These are phyloP conservation scores for Ephestia elutella DNA, from an alignment of 1,140 invertebrate species.

Conservation along the genomic window DNA sequence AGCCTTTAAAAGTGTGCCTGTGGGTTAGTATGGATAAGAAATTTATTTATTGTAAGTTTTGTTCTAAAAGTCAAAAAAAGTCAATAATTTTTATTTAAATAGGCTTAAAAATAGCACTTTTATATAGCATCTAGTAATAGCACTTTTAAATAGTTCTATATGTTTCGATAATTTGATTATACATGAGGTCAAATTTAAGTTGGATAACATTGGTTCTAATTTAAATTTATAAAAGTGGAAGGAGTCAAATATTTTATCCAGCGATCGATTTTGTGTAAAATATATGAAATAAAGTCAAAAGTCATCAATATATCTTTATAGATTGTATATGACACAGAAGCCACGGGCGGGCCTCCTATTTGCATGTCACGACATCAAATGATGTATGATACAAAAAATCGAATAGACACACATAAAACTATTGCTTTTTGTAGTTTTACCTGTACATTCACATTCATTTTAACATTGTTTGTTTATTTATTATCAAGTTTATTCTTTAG, in stretches of 20 bases:
- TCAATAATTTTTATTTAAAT: too few relatives aligned
- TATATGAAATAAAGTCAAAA: constrained; percentile 2
- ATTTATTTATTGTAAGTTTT: too few relatives aligned
- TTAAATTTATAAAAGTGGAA: background rate
- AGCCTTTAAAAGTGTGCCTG: too few relatives aligned
- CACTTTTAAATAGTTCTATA: too few relatives aligned
- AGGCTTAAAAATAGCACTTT: too few relatives aligned
- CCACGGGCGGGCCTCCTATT: background rate
- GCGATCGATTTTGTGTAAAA: background rate
- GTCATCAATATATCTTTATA: background rate
- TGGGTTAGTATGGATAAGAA: too few relatives aligned
- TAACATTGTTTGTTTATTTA: background rate
- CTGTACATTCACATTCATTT: background rate
- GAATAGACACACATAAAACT: background rate
- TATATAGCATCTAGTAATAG: too few relatives aligned
- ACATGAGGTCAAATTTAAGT: too few relatives aligned
- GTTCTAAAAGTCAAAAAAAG: too few relatives aligned
- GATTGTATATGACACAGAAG: constrained; percentile 1
- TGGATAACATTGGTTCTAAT: background rate
- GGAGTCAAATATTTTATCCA: background rate
- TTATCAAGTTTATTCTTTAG: background rate
- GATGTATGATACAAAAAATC: background rate
- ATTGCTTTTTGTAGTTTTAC: background rate
- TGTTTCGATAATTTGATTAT: too few relatives aligned
- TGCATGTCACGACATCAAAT: constrained; percentile 1